Conservation (phyloP, 2,113 vertebrate genomes). For the Trichechus manatus region DNA sequence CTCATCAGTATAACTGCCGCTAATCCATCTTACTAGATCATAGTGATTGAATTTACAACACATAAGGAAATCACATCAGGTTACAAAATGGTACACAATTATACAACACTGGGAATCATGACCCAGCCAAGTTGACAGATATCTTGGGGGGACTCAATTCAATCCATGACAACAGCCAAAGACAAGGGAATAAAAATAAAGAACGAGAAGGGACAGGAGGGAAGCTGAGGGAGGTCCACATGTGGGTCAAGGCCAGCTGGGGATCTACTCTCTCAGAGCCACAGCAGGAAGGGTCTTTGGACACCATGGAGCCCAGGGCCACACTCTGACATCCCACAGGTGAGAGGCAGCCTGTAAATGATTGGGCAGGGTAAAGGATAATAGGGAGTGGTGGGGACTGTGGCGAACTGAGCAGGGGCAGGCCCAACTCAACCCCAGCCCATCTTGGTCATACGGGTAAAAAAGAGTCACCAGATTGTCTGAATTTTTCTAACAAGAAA, state of each 20-base stretch:
- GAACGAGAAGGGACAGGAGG: not conserved
- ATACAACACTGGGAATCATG: no score
- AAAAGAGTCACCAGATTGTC: not conserved
- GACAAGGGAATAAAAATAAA: not conserved
- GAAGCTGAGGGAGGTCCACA: not conserved
- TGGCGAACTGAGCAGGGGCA: rapidly evolving
- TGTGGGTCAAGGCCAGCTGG: not conserved
- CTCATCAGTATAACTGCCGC: no score
- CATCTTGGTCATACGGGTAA: rapidly evolving
- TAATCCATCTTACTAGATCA: no score
- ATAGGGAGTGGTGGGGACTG: not conserved
- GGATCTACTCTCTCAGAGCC: not conserved
- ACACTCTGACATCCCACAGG: not conserved
- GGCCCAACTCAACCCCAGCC: not conserved
- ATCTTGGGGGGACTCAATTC: not conserved
- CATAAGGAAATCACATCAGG: no score
- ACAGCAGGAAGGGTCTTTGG: not conserved
- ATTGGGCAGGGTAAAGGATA: no score
- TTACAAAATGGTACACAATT: no score
- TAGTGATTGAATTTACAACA: no score
- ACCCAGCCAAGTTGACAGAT: no score
- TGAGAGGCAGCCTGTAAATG: not conserved
- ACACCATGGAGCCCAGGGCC: not conserved
- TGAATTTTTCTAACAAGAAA: not conserved
- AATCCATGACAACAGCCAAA: no score